phyloP scores from a whole-genome alignment of 2,113 vertebrate genomes.

The Notiomystis cincta region DNA sequence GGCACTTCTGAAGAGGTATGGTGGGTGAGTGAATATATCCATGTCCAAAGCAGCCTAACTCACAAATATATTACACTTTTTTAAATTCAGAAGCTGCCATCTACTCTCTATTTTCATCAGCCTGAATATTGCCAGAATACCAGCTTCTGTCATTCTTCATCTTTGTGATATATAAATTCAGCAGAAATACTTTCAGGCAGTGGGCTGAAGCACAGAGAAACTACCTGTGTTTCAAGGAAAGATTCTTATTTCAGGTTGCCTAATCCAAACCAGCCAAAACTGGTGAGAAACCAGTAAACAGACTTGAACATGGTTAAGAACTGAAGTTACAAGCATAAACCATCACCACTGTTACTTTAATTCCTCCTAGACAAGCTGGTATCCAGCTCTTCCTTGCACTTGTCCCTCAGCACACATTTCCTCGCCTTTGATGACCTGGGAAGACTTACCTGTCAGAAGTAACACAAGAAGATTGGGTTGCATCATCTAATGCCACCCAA shows the following conservation, averaged over 20 bases:
- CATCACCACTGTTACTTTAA: background rate
- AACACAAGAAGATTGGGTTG: background rate
- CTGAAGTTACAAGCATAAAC: background rate
- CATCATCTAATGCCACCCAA: background rate
- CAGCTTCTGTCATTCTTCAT: background rate
- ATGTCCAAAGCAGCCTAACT: background rate
- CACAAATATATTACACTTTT: background rate
- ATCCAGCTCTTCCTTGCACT: background rate
- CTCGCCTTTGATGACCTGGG: background rate
- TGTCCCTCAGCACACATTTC: background rate
- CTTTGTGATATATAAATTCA: background rate
- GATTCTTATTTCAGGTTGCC: background rate
- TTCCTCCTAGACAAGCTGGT: background rate
- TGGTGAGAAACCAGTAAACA: background rate
- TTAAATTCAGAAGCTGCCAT: background rate
- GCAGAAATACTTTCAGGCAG: background rate
- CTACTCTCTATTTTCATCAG: background rate
- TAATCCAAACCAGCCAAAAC: background rate
- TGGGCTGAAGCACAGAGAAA: background rate
- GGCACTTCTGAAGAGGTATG: background rate
- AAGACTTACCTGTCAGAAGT: background rate
- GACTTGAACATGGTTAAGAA: background rate
- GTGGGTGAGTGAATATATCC: background rate
- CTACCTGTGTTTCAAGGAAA: background rate
- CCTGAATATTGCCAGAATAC: background rate